Conservation (phyloP, 2,888 invertebrate genomes). For the Argyra leucocephala region DNA sequence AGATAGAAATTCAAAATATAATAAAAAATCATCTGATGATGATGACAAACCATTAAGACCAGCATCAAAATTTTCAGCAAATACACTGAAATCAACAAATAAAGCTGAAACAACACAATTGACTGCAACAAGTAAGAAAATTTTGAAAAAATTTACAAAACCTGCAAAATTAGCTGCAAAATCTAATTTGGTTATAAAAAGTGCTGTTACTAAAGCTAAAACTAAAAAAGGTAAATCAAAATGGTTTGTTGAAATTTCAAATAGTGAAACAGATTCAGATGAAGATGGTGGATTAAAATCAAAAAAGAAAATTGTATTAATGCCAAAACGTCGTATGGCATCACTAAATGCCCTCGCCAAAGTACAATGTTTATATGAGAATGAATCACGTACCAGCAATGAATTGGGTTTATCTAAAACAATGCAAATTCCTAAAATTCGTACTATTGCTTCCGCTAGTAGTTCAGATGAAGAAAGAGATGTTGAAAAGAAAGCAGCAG, state of each 20-base stretch:
- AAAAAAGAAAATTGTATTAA: conserved; percentile 33
- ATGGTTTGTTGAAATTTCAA: conserved; percentile 13
- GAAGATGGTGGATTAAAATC: neutral
- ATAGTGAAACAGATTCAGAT: conserved; percentile 7
- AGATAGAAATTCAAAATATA: conserved; percentile 26
- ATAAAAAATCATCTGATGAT: conserved; percentile 36
- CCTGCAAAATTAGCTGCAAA: conserved; percentile 16
- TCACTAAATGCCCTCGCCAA: conserved; percentile 81
- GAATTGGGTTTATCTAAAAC: conserved; percentile 48
- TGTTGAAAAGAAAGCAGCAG: conserved; percentile 21
- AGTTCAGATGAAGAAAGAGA: conserved; percentile 47
- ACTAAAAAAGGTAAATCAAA: conserved; percentile 7
- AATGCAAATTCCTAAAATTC: conserved; percentile 44
- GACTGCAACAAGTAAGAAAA: conserved; percentile 20
- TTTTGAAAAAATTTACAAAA: conserved; percentile 14
- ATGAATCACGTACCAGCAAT: conserved; percentile 68
- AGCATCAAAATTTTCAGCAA: conserved; percentile 13
- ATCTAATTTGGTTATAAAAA: conserved; percentile 4
- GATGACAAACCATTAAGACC: conserved; percentile 34
- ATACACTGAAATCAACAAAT: too few relatives aligned
- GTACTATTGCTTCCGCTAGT: conserved; percentile 35
- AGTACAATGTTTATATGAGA: conserved; percentile 84
- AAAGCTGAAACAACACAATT: conserved; percentile 18
- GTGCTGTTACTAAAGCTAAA: conserved; percentile 7
- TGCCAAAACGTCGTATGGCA: conserved; percentile 75